Percentiles rank a stretch among this genome's conserved stretches.
Conservation (phyloP, 2,113 vertebrate genomes). For the Tiliqua scincoides region DNA sequence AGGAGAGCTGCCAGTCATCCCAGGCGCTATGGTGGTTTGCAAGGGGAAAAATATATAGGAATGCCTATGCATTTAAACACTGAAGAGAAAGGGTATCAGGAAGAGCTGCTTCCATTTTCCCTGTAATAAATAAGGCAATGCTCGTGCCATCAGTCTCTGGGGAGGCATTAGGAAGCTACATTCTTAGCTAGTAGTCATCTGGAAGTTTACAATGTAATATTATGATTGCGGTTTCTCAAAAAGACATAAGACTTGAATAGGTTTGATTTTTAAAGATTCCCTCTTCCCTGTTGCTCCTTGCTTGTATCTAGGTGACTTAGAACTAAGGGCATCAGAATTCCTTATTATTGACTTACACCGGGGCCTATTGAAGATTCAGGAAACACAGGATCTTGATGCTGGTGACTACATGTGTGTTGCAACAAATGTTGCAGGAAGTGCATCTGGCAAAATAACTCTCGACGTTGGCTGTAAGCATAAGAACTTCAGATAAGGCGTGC, state of each 20-base stretch:
- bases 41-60: too few relatives aligned
- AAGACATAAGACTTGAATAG: neutral
- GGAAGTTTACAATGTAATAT: neutral
- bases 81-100: too few relatives aligned
- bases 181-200: neutral
- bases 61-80: too few relatives aligned
- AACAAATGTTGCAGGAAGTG: constrained; percentile 86
- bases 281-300: neutral
- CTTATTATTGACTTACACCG: constrained; percentile 76
- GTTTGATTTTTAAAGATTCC: neutral
- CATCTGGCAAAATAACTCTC: constrained; percentile 86
- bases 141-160: too few relatives aligned
- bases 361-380: constrained; percentile 87
- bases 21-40: too few relatives aligned
- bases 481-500: neutral
- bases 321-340: constrained; percentile 82
- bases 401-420: constrained; percentile 93
- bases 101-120: too few relatives aligned
- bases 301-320: constrained; percentile 81
- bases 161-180: too few relatives aligned
- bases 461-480: constrained; percentile 91
- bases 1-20: too few relatives aligned
- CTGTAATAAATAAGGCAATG: too few relatives aligned
- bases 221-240: neutral
- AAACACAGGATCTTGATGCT: constrained; percentile 86